Base-by-base conservation (phyloP, 92 coral and sea anemone genomes). In the Epizoanthus ramosus region DNA sequence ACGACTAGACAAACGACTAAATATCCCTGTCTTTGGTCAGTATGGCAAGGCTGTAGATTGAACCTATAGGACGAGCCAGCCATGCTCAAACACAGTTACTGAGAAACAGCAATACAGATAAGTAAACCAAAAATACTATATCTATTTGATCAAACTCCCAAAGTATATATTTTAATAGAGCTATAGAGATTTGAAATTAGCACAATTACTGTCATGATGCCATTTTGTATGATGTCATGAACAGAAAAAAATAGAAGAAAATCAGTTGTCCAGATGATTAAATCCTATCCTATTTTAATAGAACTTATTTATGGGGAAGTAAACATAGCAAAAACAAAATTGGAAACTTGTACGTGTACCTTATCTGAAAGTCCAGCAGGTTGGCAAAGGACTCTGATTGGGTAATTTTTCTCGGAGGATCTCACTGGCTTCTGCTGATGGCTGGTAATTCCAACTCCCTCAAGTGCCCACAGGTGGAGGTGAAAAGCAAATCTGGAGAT, bases 331-430 rank as follows among this genome's bases (percentile, higher is more conserved):
- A 31, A 64, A 71, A 71, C 53, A 39, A 71, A 15, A 15, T 45
- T 14, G 8, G 54, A 37, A 43, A 43, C 5, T 28, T 12, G 57
- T 83, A 47, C 54, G 9, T 8, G 54, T 88, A 96, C 99, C 96
- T 94, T 96, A 67, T 96, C 99, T 33, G 98, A 88, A 63, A 92
- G 98, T 1, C 99, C 99, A 59, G 99, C 99, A 17, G 99, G 99
- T 86, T 96, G 98, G 68, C 98, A 96, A 82, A 96, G 85, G 57
- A 96, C 99, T 64, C 99, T 85, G 88, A 96, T 96, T n/a, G 99
- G 99, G 68, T 91, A 96, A 47, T 92, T 91, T 60, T 96, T 96
- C 90, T 94, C 99, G 22, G 94, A 80, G 0, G 93, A 86, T n/a
- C 94, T 91, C 79, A 86, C 95, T 64, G 79, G 83, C 73, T 92